Conservation (phyloP, 2,888 invertebrate species). For the Tachina grossa region DNA sequence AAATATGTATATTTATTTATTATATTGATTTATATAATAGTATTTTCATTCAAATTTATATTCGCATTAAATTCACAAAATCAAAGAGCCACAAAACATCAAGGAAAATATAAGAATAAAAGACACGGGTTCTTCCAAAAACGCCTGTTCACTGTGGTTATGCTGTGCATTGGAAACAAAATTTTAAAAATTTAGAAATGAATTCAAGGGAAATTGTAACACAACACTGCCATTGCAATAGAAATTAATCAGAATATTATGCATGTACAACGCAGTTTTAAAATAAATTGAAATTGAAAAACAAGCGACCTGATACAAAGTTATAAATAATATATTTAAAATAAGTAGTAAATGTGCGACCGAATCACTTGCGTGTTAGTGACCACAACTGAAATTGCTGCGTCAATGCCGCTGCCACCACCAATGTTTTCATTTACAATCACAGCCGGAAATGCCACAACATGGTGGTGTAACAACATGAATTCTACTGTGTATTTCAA, state of each 20-base stretch:
- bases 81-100: not conserved
- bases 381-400: conserved; percentile 64
- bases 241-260: conserved; percentile 38
- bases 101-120: not conserved
- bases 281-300: conserved; percentile 25
- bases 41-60: not conserved
- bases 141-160: not conserved
- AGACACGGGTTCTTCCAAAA: not conserved
- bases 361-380: conserved; percentile 59
- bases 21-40: too few relatives aligned
- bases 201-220: conserved; percentile 14
- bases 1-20: too few relatives aligned
- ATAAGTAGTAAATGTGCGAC: conserved; percentile 31
- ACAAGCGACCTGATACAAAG: not conserved
- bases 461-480: conserved; percentile 53
- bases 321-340: conserved; percentile 19
- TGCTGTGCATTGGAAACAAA: conserved; percentile 7
- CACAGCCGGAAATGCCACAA: conserved; percentile 63
- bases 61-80: not conserved
- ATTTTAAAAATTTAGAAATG: not conserved
- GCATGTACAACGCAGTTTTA: not conserved
- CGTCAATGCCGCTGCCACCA: conserved; percentile 61
- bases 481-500: conserved; percentile 13
- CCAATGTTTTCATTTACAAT: conserved; percentile 72
- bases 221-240: conserved; percentile 25